Base-by-base conservation (phyloP, 2,888 invertebrate species). In the Notodromas monacha region DNA sequence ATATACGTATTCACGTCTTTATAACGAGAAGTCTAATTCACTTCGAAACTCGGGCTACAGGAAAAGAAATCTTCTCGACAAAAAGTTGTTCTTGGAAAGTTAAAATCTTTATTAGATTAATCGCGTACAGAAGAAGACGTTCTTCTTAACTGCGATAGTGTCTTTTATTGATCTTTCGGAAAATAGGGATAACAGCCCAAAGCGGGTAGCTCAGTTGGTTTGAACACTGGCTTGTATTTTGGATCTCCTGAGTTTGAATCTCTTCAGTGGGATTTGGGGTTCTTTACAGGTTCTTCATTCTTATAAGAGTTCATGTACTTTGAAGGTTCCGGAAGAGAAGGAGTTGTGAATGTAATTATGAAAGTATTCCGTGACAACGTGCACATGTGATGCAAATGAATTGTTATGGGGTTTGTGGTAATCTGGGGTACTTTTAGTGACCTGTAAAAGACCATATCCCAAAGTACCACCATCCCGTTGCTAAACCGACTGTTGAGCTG, bases 151-250 rank as follows among this genome's bases (percentile, higher is more conserved):
- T n/a, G n/a, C n/a, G n/a, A n/a, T n/a, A n/a, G n/a, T n/a, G n/a
- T n/a, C n/a, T n/a, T n/a, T n/a, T n/a, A n/a, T n/a, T n/a, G n/a
- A n/a, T n/a, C n/a, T n/a, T n/a, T n/a, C n/a, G n/a, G n/a, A n/a
- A n/a, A n/a, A n/a, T n/a, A n/a, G n/a, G n/a, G n/a, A n/a, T 21
- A 6, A 21, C 6, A 8, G 21, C 21, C 21, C 21, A n/a, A 21
- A n/a, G 21, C 21, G 21, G 21, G 21, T 21, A 21, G 21, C 21
- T 21, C 21, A 21, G 21, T 21, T 21, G 21, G 21, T 21, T 21
- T n/a, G 21, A 21, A 21, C 21, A 21, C 21, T 21, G 21, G 21
- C 21, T 21, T 21, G 21, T 21, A 21, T 21, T 21, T 21, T n/a
- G 21, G 21, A 21, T 21, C 21, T 21, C 21, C 21, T 21, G 21